Evolutionary conservation across 1,140 invertebrate species (phyloP).

Genomic region (Anadara kagoshimensis): DNA sequence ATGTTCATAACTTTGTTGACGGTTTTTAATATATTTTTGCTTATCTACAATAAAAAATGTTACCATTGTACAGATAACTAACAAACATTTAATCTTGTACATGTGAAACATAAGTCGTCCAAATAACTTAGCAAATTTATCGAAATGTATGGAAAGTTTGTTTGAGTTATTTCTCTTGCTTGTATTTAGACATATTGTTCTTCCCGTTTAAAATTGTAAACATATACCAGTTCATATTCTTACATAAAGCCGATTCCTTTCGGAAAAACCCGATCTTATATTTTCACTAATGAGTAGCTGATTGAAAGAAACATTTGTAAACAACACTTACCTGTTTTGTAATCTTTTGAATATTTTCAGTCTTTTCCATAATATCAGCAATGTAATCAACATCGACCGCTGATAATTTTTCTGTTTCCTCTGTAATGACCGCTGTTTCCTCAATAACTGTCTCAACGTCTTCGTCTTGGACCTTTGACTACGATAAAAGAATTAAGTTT

Average conservation of each 20-base stretch:
- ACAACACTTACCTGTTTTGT: constrained; percentile 40
- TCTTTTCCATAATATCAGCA: constrained; percentile 57
- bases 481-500: constrained; percentile 8
- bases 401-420: constrained; percentile 45
- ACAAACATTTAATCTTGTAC: no score
- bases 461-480: constrained; percentile 49
- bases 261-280: background rate
- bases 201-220: no score
- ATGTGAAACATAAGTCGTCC: no score
- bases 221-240: no score
- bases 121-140: no score
- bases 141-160: no score
- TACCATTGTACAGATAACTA: no score
- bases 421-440: constrained; percentile 50
- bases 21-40: constrained; percentile 45
- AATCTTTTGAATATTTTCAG: constrained; percentile 33
- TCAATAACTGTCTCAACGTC: constrained; percentile 54
- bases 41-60: constrained; percentile 45
- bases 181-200: no score
- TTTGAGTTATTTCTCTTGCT: no score
- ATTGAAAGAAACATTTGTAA: no score
- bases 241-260: background rate
- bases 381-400: constrained; percentile 55
- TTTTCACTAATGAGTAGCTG: background rate
- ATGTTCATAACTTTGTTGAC: constrained; percentile 49